Base-by-base conservation (phyloP, 2,113 vertebrate genomes). In the Halichoeres trimaculatus region DNA sequence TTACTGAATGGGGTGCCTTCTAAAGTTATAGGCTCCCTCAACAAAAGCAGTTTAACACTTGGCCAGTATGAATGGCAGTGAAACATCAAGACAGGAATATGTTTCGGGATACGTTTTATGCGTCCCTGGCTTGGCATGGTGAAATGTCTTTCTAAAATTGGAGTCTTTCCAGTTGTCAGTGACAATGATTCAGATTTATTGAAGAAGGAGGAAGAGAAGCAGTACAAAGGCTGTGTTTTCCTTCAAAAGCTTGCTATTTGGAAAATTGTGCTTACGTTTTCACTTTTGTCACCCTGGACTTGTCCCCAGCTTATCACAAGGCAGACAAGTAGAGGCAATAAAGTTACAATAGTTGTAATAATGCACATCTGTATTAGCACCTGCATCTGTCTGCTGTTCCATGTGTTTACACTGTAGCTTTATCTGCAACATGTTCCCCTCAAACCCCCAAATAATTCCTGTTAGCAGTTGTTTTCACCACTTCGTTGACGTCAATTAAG, bases 151-250 rank as follows among this genome's bases (percentile, higher is more conserved):
- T 83, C 73, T 6, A 80, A 73, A 81, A 68, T 74, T 87, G 80
- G 81, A 86, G 54, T 65, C 57, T 64, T 74, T 88, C 87, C 81
- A 86, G 76, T 80, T 79, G 82, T 84, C 67, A 48, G 56, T 85
- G 89, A 83, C 71, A 80, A 70, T 85, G 88, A 83, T 17, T 47
- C 53, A 76, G 86, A 84, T 88, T 85, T 84, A 87, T 84, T 55
- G 51, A 34, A 75, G 61, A 65, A 22, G 54, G 53, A 62, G 55
- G 62, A 50, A 79, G 66, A 71, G 55, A 77, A 59, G 55, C 63
- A 55, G 72, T 56, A 74, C 53, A 51, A 34, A 43, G 70, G 61
- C 77, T 40, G 8, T 48, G 70, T 84, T 87, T 87, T 45, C 51
- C 69, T 86, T 30, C 52, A 14, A 60, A 83, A 85, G 83, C 77